Conservation (phyloP, 2,888 invertebrate genomes). For the Volucella zonaria region DNA sequence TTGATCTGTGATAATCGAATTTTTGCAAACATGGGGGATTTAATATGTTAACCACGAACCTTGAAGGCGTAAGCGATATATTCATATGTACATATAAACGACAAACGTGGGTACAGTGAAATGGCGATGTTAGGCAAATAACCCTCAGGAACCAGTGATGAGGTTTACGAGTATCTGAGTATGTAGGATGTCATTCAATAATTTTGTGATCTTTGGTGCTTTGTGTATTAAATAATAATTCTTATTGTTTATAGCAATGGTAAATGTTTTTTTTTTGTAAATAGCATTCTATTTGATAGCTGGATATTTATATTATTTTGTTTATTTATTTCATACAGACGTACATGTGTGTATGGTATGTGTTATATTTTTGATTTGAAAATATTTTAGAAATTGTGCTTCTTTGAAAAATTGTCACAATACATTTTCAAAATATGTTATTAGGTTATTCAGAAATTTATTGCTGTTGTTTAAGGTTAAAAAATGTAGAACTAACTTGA, state of each 20-base stretch:
- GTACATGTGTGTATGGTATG: too few species aligned
- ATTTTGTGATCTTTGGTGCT: constrained; percentile 41
- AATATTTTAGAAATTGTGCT: too few species aligned
- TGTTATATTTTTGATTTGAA: too few species aligned
- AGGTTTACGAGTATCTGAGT: constrained; percentile 59
- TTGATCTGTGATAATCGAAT: constrained; percentile 72
- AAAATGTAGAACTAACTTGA: too few species aligned
- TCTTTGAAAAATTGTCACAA: too few species aligned
- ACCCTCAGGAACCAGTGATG: constrained; percentile 26
- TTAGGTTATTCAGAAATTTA: too few species aligned
- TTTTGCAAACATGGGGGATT: constrained; percentile 68
- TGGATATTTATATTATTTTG: too few species aligned
- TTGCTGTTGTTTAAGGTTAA: too few species aligned
- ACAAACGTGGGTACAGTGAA: constrained; percentile 45
- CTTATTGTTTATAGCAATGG: constrained; percentile 1
- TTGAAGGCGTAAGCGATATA: constrained; percentile 43
- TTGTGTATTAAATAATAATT: constrained; percentile 15
- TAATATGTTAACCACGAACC: constrained; percentile 71
- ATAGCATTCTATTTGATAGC: too few species aligned
- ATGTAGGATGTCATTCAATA: constrained; percentile 63
- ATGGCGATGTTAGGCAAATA: constrained; percentile 56
- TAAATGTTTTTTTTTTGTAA: background rate
- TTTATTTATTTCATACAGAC: too few species aligned
- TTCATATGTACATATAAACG: too few species aligned
- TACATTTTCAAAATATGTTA: too few species aligned